These are phyloP conservation scores for Caenorhabditis uteleia DNA, from an alignment of 2,888 invertebrate species.

Conservation along the genomic window DNA sequence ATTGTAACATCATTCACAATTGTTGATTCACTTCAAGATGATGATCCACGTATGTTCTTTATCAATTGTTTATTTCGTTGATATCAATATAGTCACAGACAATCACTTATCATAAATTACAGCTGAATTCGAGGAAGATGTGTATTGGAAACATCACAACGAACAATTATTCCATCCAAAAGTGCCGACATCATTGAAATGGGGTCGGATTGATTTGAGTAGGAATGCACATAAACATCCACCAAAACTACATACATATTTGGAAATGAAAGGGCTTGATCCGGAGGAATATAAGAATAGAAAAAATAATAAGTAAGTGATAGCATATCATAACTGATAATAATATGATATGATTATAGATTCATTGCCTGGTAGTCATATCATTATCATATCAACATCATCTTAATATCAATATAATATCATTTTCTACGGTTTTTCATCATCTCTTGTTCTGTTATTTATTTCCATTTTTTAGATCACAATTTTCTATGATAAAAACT, in stretches of 20 bases:
- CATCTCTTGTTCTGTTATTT: too few relatives aligned
- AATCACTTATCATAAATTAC: slow-evolving; percentile 3
- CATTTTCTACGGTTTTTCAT: too few relatives aligned
- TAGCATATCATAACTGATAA: neutral
- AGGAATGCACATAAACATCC: slow-evolving; percentile 51
- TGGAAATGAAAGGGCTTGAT: slow-evolving; percentile 42
- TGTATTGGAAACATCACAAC: slow-evolving; percentile 38
- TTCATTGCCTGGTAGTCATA: slow-evolving; percentile 6
- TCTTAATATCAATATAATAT: too few relatives aligned
- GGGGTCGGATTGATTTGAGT: slow-evolving; percentile 50
- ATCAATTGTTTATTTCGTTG: neutral
- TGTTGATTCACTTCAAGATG: slow-evolving; percentile 46
- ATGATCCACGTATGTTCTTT: slow-evolving; percentile 44
- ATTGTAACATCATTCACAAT: slow-evolving; percentile 52
- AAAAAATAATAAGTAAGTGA: slow-evolving; percentile 24
- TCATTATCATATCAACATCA: too few relatives aligned
- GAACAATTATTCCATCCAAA: slow-evolving; percentile 13
- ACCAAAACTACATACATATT: slow-evolving; percentile 47
- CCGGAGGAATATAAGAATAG: slow-evolving; percentile 38
- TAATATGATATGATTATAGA: neutral
- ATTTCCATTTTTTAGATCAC: too few relatives aligned
- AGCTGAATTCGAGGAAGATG: slow-evolving; percentile 52
- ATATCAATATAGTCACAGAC: neutral
- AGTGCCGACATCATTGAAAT: slow-evolving; percentile 31
- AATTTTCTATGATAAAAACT: too few relatives aligned